Base-by-base conservation (phyloP, 2,888 invertebrate species). In the Villa cingulata region DNA sequence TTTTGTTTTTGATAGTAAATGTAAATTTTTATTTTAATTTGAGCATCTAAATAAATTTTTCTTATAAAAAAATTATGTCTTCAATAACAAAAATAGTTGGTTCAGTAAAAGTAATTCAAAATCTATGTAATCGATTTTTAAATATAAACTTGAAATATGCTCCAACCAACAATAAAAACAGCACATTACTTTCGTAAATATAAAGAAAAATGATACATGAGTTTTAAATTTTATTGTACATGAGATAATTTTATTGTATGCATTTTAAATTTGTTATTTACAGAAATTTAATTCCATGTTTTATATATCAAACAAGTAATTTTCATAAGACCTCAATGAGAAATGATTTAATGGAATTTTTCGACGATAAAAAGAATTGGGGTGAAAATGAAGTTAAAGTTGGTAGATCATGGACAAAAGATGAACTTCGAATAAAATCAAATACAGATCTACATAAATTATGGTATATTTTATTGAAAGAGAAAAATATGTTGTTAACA, bases 361-460 rank as follows among this genome's bases (percentile, higher is more conserved):
- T 95, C 62, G 95, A 94, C 64, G 72, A 75, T 18, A 75, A 83
- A 59, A 83, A 85, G 55, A 86, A 92, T 67, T 95, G 90, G 89
- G 78, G 76, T 32, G 79, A 78, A 64, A 70, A 72, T 29, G 78
- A 79, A 61, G 77, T 95, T 9, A 80, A 78, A 71, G 78, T 80
- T 45, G 94, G 96, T 4, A 75, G 95, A 57, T 77, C 86, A 5
- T 97, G 96, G 96, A 81, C 72, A 51, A 66, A 74, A 48, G 94
- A 94, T 54, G 98, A 98, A 67, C 71, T 98, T 18, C 75, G 98
- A 59, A 78, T 96, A 42, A 98, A 97, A 70, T 91, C 91, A 41
- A 97, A 95, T 64, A 74, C 80, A 43, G 98, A 98, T 69, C 74
- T 98, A 48, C 98, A 98, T 65, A 95, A 97, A 72, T 71, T 98